Evolutionary conservation across 2,888 invertebrate genomes (phyloP).

Genomic region (Ochlodes sylvanus): DNA sequence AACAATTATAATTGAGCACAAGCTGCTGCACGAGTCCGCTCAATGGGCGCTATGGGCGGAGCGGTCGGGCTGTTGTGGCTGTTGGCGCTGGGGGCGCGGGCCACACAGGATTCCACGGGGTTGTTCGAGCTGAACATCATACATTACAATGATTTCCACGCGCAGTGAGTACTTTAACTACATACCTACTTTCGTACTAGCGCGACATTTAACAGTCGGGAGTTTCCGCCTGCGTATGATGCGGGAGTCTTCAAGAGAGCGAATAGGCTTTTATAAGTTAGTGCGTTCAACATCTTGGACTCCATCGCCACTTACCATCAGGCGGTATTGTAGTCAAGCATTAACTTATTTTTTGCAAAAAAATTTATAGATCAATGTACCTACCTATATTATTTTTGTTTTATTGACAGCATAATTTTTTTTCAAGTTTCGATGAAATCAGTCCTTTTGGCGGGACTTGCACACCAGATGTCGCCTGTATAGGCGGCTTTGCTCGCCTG

Average conservation of each 20-base stretch:
- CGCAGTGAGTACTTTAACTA: conserved; percentile 72
- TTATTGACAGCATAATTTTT: not conserved
- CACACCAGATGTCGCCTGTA: conserved; percentile 77
- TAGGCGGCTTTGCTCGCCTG: conserved; percentile 89
- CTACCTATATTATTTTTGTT: not conserved
- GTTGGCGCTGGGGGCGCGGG: conserved; percentile 46
- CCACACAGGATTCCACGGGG: conserved; percentile 52
- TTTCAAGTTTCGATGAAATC: conserved; percentile 86
- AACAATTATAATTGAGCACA: not conserved
- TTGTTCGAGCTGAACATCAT: conserved; percentile 73
- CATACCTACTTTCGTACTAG: not conserved
- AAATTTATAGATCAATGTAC: not conserved
- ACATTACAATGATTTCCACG: conserved; percentile 85
- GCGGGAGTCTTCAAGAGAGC: no score
- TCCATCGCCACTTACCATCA: no score
- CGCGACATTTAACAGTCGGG: not conserved
- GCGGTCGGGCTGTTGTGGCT: conserved; percentile 45
- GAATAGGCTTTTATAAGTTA: no score
- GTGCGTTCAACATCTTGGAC: no score
- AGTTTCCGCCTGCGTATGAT: no score
- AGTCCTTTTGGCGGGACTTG: conserved; percentile 82
- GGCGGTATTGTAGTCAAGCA: no score
- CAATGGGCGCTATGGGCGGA: conserved; percentile 5
- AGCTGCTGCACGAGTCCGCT: not conserved
- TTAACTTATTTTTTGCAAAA: no score